phyloP scores from a whole-genome alignment of 2,113 vertebrate species.

The Cyprinodon variegatus region DNA sequence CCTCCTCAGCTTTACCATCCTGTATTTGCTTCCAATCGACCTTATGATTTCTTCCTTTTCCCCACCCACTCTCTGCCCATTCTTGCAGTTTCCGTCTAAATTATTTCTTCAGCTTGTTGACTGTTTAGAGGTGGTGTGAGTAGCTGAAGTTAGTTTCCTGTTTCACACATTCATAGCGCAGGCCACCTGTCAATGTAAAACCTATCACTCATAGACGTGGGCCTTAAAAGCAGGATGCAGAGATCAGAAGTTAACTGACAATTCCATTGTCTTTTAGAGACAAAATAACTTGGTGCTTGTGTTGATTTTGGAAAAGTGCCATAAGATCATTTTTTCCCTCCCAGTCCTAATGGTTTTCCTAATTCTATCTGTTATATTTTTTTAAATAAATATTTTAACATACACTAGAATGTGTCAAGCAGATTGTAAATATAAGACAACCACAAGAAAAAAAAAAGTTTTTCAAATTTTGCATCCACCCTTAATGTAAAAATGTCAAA shows the following conservation, averaged over 20 bases:
- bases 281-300: constrained; percentile 16
- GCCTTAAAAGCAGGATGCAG: constrained; percentile 37
- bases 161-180: constrained; percentile 50
- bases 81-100: neutral
- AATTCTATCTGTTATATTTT: constrained; percentile 5
- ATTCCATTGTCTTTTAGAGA: constrained; percentile 20
- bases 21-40: constrained; percentile 19
- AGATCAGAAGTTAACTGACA: constrained; percentile 45
- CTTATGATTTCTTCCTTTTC: constrained; percentile 15
- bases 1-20: neutral
- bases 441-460: neutral
- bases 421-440: neutral
- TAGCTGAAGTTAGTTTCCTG: constrained; percentile 72
- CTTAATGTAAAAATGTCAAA: neutral
- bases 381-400: neutral
- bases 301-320: constrained; percentile 27
- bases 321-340: constrained; percentile 30
- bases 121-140: constrained; percentile 63
- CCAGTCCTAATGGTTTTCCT: constrained; percentile 30
- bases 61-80: neutral
- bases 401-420: neutral
- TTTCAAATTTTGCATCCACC: neutral
- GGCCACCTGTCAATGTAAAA: constrained; percentile 63
- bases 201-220: constrained; percentile 21
- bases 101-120: constrained; percentile 52